Conservation (phyloP, 92 coral and sea anemone species). For the Porites cylindrica region DNA sequence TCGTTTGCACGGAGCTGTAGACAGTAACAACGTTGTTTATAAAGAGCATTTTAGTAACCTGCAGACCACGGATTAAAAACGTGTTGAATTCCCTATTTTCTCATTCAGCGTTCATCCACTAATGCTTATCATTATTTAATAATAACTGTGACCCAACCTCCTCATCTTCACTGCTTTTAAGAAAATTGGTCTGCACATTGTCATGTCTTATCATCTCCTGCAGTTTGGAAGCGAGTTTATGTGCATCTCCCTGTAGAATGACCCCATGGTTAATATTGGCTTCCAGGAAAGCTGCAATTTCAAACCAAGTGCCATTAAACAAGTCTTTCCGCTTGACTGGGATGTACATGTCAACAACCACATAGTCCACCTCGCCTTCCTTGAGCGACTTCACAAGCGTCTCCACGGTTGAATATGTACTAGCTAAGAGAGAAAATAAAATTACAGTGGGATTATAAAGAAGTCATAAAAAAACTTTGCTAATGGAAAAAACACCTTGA, state of each 20-base stretch:
- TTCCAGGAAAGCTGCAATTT: slow-evolving; percentile 9
- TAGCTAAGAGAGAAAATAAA: slow-evolving; percentile 7
- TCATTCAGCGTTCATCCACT: too few relatives aligned
- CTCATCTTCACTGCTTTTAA: not conserved
- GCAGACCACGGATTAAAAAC: too few relatives aligned
- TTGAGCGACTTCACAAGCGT: slow-evolving; percentile 8
- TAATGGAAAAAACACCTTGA: too few relatives aligned
- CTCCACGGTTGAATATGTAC: slow-evolving; percentile 16
- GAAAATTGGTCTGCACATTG: slow-evolving; percentile 40
- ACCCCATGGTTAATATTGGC: slow-evolving; percentile 8
- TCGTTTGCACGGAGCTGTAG: too few relatives aligned
- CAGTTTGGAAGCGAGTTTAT: slow-evolving; percentile 17
- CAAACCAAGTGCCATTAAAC: slow-evolving; percentile 43
- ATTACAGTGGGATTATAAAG: too few relatives aligned
- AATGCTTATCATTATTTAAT: too few relatives aligned
- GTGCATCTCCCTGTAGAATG: slow-evolving; percentile 25
- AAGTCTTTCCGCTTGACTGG: slow-evolving; percentile 31
- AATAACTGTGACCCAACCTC: not conserved
- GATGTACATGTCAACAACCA: slow-evolving; percentile 31
- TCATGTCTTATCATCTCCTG: slow-evolving; percentile 12
- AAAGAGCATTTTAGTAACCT: too few relatives aligned
- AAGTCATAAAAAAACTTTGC: not conserved
- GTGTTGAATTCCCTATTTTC: too few relatives aligned
- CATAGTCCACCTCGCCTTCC: slow-evolving; percentile 39
- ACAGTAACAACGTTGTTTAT: too few relatives aligned